Evolutionary conservation across 2,113 vertebrate genomes (phyloP).

Genomic region (Melanocharis versteri): DNA sequence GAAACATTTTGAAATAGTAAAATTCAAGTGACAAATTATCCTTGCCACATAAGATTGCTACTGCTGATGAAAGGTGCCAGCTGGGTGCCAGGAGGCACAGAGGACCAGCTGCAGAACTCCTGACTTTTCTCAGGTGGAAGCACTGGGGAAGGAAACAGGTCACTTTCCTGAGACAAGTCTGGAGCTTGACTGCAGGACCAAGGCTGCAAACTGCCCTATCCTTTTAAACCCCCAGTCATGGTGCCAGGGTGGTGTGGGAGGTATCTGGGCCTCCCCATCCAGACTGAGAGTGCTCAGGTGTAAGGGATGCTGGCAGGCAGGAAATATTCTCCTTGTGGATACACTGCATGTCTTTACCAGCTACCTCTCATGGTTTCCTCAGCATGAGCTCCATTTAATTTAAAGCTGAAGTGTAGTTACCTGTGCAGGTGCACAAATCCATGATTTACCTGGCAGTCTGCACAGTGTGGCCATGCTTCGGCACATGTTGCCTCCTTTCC

Average conservation of each 20-base stretch:
- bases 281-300: background rate
- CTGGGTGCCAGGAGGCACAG: background rate
- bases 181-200: background rate
- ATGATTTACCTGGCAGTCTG: accelerated
- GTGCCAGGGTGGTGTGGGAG: background rate
- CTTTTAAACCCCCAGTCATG: background rate
- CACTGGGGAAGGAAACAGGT: accelerated
- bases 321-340: background rate
- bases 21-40: background rate
- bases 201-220: background rate
- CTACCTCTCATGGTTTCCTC: background rate
- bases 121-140: background rate
- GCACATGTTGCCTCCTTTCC: accelerated
- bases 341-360: accelerated
- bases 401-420: background rate
- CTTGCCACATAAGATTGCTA: background rate
- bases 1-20: background rate
- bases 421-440: background rate
- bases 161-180: background rate
- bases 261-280: accelerated
- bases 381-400: background rate
- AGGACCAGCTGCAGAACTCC: accelerated
- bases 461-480: accelerated
- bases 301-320: background rate
- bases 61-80: background rate